Conservation (phyloP, 2,113 vertebrate species). For the Corythornis vintsioides region DNA sequence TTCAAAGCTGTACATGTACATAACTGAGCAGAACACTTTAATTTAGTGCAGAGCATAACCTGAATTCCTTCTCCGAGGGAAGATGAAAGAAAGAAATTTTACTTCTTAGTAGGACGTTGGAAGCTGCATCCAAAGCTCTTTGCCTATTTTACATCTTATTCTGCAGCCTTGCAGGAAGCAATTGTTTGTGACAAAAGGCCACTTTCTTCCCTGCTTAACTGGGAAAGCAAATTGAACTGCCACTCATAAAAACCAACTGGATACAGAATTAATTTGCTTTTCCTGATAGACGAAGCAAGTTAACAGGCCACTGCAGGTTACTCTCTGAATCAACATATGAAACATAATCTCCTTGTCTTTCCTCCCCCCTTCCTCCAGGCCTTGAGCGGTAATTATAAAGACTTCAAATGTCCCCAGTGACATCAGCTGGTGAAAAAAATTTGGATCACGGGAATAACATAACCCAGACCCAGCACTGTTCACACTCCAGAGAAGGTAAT, state of each 20-base stretch:
- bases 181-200: constrained; percentile 66
- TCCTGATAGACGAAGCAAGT: constrained; percentile 43
- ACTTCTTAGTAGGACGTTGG: constrained; percentile 51
- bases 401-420: constrained; percentile 71
- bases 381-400: constrained; percentile 74
- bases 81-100: constrained; percentile 66
- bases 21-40: constrained; percentile 55
- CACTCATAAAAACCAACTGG: constrained; percentile 64
- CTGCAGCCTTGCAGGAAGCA: constrained; percentile 54
- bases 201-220: constrained; percentile 43
- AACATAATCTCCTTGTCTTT: constrained; percentile 59
- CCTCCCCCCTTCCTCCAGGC: constrained; percentile 9
- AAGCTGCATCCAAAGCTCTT: constrained; percentile 49
- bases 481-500: constrained; percentile 55
- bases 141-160: constrained; percentile 58
- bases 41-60: constrained; percentile 66
- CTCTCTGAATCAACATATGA: constrained; percentile 52
- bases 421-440: constrained; percentile 75
- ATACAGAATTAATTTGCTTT: constrained; percentile 55
- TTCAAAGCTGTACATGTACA: constrained; percentile 63
- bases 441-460: constrained; percentile 66
- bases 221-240: constrained; percentile 59
- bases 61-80: constrained; percentile 63
- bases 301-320: constrained; percentile 43
- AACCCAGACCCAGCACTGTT: constrained; percentile 36